A percentile compares a stretch with the other conserved stretches of the same genome.
phyloP scores from a whole-genome alignment of 2,113 vertebrate species.

The Dendropsophus ebraccatus region DNA sequence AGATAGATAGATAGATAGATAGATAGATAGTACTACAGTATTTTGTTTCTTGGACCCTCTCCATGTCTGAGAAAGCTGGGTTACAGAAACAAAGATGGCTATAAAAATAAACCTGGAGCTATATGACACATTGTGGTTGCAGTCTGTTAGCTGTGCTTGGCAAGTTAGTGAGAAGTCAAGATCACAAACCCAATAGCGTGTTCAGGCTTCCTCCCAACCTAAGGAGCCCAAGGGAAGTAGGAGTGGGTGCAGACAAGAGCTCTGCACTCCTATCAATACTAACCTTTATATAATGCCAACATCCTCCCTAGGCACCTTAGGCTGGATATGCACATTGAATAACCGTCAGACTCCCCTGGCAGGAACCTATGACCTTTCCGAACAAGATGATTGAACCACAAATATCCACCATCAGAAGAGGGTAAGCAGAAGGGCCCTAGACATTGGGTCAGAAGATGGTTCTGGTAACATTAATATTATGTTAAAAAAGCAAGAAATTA shows the following conservation, averaged over 20 bases:
- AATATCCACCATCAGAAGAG: too few species aligned
- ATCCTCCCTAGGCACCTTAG: too few species aligned
- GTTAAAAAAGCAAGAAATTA: too few species aligned
- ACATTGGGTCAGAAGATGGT: too few species aligned
- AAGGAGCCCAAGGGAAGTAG: conserved; percentile 33
- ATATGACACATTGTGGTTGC: not conserved
- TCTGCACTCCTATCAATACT: not conserved
- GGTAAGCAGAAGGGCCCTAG: too few species aligned
- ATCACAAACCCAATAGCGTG: conserved; percentile 21
- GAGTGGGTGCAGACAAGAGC: not conserved
- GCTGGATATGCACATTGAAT: too few species aligned
- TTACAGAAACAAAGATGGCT: conserved; percentile 17
- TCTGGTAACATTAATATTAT: too few species aligned
- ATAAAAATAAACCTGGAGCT: conserved; percentile 4
- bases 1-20: too few species aligned
- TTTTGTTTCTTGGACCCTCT: not conserved
- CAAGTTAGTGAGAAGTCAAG: not conserved
- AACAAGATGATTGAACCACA: too few species aligned
- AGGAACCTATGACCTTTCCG: too few species aligned
- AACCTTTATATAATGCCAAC: not conserved
- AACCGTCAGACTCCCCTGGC: too few species aligned
- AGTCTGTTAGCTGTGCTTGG: not conserved
- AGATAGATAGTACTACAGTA: not conserved
- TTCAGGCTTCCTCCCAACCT: conserved; percentile 9
- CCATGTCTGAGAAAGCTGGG: not conserved